Percentiles rank a stretch among this genome's conserved stretches.
phyloP scores from a whole-genome alignment of 2,888 invertebrate species.

The Thereva unica region DNA sequence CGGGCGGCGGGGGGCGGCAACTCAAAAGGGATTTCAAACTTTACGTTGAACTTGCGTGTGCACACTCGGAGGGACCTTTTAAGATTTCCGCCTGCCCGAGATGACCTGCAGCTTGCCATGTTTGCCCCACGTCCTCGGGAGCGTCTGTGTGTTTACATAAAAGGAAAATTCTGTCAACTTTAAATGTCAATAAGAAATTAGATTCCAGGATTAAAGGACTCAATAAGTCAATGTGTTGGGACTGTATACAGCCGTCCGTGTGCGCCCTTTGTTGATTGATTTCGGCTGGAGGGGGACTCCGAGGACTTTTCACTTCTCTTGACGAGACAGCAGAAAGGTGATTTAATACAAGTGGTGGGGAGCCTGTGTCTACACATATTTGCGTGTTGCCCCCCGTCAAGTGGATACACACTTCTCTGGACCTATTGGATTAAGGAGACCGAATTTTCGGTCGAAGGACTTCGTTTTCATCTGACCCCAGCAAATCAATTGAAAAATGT shows the following conservation, averaged over 20 bases:
- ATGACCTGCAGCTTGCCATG: constrained; percentile 34
- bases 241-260: neutral
- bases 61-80: constrained; percentile 33
- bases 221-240: constrained; percentile 13
- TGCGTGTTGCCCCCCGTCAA: constrained; percentile 35
- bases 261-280: constrained; percentile 32
- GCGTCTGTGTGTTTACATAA: constrained; percentile 38
- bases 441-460: constrained; percentile 39
- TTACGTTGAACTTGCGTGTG: constrained; percentile 31
- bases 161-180: constrained; percentile 41
- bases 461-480: constrained; percentile 39
- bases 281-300: constrained; percentile 9
- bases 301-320: constrained; percentile 1
- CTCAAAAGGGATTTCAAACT: constrained; percentile 14
- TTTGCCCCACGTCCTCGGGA: constrained; percentile 21
- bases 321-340: neutral
- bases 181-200: constrained; percentile 42
- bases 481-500: constrained; percentile 41
- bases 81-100: constrained; percentile 15
- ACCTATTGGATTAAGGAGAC: constrained; percentile 36
- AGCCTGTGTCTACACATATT: constrained; percentile 23
- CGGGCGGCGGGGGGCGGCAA: constrained; percentile 3
- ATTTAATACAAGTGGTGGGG: constrained; percentile 9
- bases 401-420: constrained; percentile 37
- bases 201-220: constrained; percentile 41